Conservation (phyloP, 2,888 invertebrate genomes). For the Agrochola circellaris region DNA sequence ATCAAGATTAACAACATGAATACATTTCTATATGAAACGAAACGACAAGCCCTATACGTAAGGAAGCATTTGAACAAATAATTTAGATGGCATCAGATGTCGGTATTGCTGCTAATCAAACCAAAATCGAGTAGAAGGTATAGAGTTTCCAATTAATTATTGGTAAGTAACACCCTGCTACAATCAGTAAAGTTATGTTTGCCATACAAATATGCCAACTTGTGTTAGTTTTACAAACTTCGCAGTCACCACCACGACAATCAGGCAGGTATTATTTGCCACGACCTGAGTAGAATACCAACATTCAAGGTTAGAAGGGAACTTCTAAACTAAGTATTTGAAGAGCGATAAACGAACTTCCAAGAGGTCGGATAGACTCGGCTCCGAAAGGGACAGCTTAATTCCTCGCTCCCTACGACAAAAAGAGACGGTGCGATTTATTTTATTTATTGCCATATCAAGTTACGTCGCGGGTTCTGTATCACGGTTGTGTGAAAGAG, state of each 20-base stretch:
- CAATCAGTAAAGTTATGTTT: constrained; percentile 30
- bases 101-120: constrained; percentile 23
- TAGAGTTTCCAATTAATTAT: constrained; percentile 43
- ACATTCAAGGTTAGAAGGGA: constrained; percentile 87
- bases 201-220: constrained; percentile 28
- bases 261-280: constrained; percentile 63
- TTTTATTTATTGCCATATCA: constrained; percentile 89
- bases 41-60: neutral
- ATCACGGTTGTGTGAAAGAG: constrained; percentile 77
- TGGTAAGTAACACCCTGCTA: constrained; percentile 19
- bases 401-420: constrained; percentile 44
- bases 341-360: constrained; percentile 85
- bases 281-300: constrained; percentile 78
- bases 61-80: neutral
- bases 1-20: neutral
- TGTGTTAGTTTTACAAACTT: constrained; percentile 16
- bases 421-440: constrained; percentile 76
- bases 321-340: constrained; percentile 87
- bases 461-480: constrained; percentile 79
- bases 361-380: constrained; percentile 77
- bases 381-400: constrained; percentile 73
- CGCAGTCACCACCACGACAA: constrained; percentile 16
- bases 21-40: neutral
- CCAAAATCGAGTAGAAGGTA: constrained; percentile 4
- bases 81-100: constrained; percentile 13